A percentile compares a stretch with the other conserved stretches of the same genome.
These are phyloP conservation scores for Chaetodon trifasciatus DNA, from an alignment of 2,797 vertebrate genomes.

Conservation along the genomic window DNA sequence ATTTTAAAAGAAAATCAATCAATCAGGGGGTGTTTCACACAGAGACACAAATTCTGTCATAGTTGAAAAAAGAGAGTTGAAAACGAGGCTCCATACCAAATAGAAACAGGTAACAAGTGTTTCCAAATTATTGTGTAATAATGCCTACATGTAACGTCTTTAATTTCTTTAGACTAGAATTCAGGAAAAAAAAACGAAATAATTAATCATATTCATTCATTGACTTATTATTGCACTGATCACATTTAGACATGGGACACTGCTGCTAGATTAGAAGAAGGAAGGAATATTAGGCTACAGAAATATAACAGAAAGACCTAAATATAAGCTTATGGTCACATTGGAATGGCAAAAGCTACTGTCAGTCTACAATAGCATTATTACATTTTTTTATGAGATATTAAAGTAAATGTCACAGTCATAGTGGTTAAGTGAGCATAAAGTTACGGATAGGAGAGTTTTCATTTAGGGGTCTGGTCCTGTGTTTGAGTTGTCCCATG, in stretches of 20 bases:
- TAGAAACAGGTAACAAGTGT: neutral
- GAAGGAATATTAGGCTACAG: neutral
- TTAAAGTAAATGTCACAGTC: neutral
- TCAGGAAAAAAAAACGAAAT: neutral
- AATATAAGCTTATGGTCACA: neutral
- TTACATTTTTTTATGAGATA: neutral
- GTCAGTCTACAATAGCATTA: no score
- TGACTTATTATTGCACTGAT: neutral
- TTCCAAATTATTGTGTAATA: neutral
- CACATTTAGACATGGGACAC: neutral
- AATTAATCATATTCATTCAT: neutral
- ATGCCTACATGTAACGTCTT: neutral
- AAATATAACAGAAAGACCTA: neutral
- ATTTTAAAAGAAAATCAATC: neutral
- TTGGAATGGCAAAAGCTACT: neutral
- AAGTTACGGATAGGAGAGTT: neutral
- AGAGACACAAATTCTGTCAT: neutral
- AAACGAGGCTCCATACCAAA: neutral
- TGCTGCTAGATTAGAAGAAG: neutral
- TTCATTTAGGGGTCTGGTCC: constrained; percentile 42
- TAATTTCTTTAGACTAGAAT: neutral
- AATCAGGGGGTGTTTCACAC: neutral
- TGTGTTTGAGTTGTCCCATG: constrained; percentile 71
- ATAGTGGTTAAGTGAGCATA: neutral
- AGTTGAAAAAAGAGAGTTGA: neutral